Evolutionary conservation across 1,140 invertebrate genomes (phyloP).

Genomic region (Diprion similis): DNA sequence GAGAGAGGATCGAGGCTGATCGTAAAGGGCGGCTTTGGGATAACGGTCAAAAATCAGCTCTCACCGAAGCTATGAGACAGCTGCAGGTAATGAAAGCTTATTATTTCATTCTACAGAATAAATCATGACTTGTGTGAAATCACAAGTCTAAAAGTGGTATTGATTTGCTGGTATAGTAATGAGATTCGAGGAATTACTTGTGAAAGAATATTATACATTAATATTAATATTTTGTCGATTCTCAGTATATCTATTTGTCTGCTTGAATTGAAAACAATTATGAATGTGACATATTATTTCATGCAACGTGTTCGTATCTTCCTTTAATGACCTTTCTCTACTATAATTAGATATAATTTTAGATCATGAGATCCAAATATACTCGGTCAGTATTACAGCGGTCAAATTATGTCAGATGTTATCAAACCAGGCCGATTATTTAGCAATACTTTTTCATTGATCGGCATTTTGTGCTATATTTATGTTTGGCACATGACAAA

Average conservation of each 20-base stretch:
- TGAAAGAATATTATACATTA: too few species aligned
- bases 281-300: too few species aligned
- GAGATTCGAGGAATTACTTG: too few species aligned
- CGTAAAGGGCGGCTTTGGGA: constrained; percentile 88
- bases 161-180: constrained; percentile 2
- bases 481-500: constrained; percentile 55
- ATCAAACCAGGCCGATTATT: constrained; percentile 53
- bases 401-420: constrained; percentile 38
- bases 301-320: not conserved
- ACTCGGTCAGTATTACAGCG: constrained; percentile 33
- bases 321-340: constrained; percentile 8
- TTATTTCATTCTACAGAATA: constrained; percentile 20
- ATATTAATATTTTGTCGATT: too few species aligned
- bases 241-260: too few species aligned
- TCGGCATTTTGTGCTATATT: constrained; percentile 52
- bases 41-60: constrained; percentile 76
- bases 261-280: too few species aligned
- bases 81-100: constrained; percentile 63
- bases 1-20: constrained; percentile 84
- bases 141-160: constrained; percentile 8
- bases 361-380: constrained; percentile 50
- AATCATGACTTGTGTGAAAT: constrained; percentile 18
- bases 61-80: constrained; percentile 78
- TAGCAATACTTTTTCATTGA: constrained; percentile 40
- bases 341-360: constrained; percentile 30